Percentiles rank a stretch among this genome's conserved stretches.
Evolutionary conservation across 2,888 invertebrate genomes (phyloP).

Genomic region (Drosophila dives): DNA sequence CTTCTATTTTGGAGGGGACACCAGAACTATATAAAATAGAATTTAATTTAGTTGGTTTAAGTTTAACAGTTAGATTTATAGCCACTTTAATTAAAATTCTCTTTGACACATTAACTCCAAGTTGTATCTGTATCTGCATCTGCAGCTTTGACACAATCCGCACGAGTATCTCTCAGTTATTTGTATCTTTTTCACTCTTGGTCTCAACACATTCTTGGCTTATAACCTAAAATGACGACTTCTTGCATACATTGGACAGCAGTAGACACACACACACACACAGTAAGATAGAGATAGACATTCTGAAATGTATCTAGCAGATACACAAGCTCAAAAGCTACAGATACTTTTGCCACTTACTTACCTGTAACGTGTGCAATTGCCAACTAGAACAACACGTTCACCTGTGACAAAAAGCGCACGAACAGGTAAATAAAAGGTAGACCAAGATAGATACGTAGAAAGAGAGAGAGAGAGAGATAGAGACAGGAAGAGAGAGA

Average conservation of each 20-base stretch:
- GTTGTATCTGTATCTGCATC: neutral
- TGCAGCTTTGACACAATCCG: neutral
- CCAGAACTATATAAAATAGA: neutral
- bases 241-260: constrained; percentile 25
- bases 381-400: constrained; percentile 79
- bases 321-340: constrained; percentile 9
- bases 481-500: neutral
- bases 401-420: constrained; percentile 73
- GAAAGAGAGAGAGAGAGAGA: neutral
- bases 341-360: constrained; percentile 24
- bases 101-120: neutral
- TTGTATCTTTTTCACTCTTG: constrained; percentile 4
- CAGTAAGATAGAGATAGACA: constrained; percentile 12
- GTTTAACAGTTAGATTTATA: neutral
- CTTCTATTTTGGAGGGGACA: neutral
- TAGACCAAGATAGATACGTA: neutral
- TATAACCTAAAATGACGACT: constrained; percentile 24
- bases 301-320: constrained; percentile 26
- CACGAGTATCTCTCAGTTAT: constrained; percentile 12
- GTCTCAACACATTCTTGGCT: constrained; percentile 16
- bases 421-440: constrained; percentile 56
- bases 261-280: constrained; percentile 2
- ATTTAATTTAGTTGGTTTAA: neutral
- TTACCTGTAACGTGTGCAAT: constrained; percentile 69
- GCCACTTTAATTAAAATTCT: neutral